Conservation (phyloP, 92 coral and sea anemone species). For the Phenganax marumi region DNA sequence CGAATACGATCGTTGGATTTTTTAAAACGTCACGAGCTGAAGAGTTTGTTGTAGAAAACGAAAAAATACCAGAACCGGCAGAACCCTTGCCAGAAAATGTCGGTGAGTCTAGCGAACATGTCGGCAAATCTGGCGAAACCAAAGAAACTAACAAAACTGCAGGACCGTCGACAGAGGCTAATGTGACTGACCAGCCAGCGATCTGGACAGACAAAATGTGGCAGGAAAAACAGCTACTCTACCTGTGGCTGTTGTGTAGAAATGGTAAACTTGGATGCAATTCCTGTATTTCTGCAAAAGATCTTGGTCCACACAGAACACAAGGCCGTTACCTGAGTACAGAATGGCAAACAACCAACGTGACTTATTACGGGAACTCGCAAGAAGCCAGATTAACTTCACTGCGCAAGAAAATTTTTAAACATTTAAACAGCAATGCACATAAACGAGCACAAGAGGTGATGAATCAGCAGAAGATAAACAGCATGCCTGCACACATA, state of each 20-base stretch:
- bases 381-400: slow-evolving; percentile 1
- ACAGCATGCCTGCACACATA: slow-evolving; percentile 14
- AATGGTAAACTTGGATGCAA: slow-evolving; percentile 3
- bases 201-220: slow-evolving; percentile 2
- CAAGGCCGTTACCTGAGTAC: slow-evolving; percentile 2
- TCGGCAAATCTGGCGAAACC: neutral
- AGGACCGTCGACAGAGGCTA: neutral
- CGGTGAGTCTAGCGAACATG: neutral
- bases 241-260: slow-evolving; percentile 2
- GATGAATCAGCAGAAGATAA: neutral
- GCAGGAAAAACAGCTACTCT: neutral
- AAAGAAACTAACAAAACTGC: neutral
- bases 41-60: neutral
- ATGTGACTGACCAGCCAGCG: neutral
- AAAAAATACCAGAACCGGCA: neutral
- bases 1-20: neutral
- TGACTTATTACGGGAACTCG: neutral
- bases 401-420: neutral
- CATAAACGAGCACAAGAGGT: neutral
- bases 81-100: too few relatives aligned
- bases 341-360: slow-evolving; percentile 13
- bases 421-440: neutral
- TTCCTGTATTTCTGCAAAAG: slow-evolving; percentile 6
- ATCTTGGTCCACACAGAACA: slow-evolving; percentile 2
- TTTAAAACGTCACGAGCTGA: neutral